phyloP scores from a whole-genome alignment of 1,140 invertebrate genomes.

The Odontomachus brunneus region DNA sequence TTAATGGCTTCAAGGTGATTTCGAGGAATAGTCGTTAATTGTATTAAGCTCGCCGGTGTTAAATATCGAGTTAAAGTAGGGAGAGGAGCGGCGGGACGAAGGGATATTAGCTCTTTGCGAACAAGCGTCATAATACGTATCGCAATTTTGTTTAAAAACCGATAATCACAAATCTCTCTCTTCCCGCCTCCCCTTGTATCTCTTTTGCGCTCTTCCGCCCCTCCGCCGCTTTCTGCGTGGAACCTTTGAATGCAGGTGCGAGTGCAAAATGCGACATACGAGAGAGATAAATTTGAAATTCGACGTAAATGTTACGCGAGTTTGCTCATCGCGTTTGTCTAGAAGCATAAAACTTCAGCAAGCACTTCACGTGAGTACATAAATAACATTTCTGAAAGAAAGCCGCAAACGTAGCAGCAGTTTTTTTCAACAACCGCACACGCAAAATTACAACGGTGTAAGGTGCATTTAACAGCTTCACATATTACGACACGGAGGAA shows the following conservation, averaged over 20 bases:
- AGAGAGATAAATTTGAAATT: slow-evolving; percentile 2
- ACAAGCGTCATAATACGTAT: slow-evolving; percentile 30
- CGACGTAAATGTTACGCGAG: background rate
- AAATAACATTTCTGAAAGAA: slow-evolving; percentile 23
- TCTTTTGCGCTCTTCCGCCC: too few species aligned
- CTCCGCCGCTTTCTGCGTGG: too few species aligned
- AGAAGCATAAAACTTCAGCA: background rate
- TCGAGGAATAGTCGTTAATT: slow-evolving; percentile 18
- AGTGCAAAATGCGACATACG: background rate
- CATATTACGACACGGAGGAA: background rate
- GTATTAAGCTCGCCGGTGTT: slow-evolving; percentile 27
- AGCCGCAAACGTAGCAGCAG: slow-evolving; percentile 10
- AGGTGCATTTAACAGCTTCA: slow-evolving; percentile 11
- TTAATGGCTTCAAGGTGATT: slow-evolving; percentile 37
- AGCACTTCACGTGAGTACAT: background rate
- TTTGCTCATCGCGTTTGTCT: background rate
- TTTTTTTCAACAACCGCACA: slow-evolving; percentile 9
- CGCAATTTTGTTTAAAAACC: background rate
- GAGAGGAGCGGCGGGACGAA: too few species aligned
- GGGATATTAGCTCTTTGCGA: background rate
- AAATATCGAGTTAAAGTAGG: slow-evolving; percentile 35
- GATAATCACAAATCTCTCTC: slow-evolving; percentile 6
- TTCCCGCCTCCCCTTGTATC: background rate
- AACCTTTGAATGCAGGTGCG: background rate
- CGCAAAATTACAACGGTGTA: slow-evolving; percentile 1